Percentiles rank a stretch among this genome's conserved stretches.
Conservation (phyloP, 2,797 vertebrate genomes). For the Enteromius anoplus region DNA sequence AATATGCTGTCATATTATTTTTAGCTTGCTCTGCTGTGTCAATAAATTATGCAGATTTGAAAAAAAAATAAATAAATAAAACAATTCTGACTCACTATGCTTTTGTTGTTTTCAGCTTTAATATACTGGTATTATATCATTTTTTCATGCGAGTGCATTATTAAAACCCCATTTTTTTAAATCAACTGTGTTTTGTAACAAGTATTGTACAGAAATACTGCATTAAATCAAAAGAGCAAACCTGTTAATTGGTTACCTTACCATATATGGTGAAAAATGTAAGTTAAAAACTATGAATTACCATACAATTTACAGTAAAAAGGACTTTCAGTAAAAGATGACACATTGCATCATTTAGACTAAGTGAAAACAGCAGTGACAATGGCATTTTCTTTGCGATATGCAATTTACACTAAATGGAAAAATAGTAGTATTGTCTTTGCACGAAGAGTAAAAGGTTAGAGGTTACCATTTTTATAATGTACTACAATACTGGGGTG, state of each 20-base stretch:
- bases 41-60: neutral
- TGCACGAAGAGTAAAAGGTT: no score
- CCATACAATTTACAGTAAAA: neutral
- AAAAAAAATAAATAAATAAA: no score
- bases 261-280: neutral
- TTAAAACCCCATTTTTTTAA: neutral
- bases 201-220: neutral
- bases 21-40: neutral
- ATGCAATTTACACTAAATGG: no score
- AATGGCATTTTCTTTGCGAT: no score
- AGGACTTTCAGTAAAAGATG: neutral
- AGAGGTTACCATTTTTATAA: no score
- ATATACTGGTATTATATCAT: neutral
- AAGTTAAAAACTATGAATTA: neutral
- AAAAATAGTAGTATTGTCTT: no score
- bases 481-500: no score
- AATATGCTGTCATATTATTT: neutral
- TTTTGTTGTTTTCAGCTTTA: neutral
- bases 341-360: no score
- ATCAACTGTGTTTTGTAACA: neutral
- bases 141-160: neutral
- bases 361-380: no score
- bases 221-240: neutral
- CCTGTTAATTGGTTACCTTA: neutral
- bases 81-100: neutral